Conservation (phyloP, 35 echinoderm and acorn worm species). For the Stichopus chloronotus region DNA sequence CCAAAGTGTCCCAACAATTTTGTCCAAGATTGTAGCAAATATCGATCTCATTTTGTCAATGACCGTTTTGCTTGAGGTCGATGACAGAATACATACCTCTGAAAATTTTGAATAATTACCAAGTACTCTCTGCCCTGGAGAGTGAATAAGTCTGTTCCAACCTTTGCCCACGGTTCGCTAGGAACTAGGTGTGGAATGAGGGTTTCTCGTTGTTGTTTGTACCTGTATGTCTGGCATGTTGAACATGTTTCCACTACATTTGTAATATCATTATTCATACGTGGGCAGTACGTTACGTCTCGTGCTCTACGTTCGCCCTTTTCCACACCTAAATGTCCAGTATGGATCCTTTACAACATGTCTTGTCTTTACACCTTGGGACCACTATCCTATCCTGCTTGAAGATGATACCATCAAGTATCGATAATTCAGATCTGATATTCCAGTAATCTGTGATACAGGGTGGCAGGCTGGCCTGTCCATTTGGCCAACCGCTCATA, state of each 20-base stretch:
- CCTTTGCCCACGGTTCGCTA: constrained; percentile 5
- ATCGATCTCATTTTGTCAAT: constrained; percentile 61
- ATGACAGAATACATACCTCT: constrained; percentile 13
- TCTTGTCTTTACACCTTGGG: neutral
- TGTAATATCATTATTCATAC: constrained; percentile 45
- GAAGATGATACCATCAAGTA: constrained; percentile 61
- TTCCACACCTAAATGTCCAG: constrained; percentile 20
- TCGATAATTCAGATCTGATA: constrained; percentile 51
- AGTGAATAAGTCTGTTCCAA: constrained; percentile 56
- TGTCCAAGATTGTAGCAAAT: too few species aligned
- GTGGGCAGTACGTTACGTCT: constrained; percentile 35
- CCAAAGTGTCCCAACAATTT: too few species aligned
- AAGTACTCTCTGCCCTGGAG: constrained; percentile 42
- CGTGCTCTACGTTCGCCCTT: constrained; percentile 40
- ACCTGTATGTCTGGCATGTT: constrained; percentile 23
- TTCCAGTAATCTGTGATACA: constrained; percentile 54
- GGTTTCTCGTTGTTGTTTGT: constrained; percentile 21
- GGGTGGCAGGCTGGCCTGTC: neutral
- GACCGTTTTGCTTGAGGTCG: constrained; percentile 44
- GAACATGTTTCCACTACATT: constrained; percentile 47
- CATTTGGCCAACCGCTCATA: constrained; percentile 57
- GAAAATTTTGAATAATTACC: constrained; percentile 60
- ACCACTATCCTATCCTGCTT: constrained; percentile 48
- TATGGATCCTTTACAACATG: constrained; percentile 52
- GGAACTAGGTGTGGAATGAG: constrained; percentile 13